Evolutionary conservation across 2,797 vertebrate genomes (phyloP), one percentile per base, ranked within the genome.

Genomic region (Megalops cyprinoides): DNA sequence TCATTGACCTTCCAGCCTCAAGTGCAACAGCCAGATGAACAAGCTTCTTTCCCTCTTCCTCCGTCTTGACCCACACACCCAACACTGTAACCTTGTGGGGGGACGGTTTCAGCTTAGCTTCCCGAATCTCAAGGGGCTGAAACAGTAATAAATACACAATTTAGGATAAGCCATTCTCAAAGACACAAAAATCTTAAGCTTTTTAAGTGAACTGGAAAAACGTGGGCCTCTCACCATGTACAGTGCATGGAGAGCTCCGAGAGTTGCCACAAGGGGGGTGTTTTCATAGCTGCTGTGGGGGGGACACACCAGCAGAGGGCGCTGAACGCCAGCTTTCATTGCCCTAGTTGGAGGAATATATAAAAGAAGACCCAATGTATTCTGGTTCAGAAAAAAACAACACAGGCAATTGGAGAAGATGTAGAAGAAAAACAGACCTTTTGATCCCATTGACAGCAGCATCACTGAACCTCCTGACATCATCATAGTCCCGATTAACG

Each of bases 401-500:
- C 6, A 74, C 18, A 44, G 28, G 1, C 1, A 44, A 83, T 78
- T 67, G n/a, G 14, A 51, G 42, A 37, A 31, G 74, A 25, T 3
- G 42, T 10, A n/a, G 0, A 76, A 23, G n/a, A n/a, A 67, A 1
- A 58, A 75, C 90, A 34, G 8, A 95, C 95, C 95, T 90, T 58
- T 95, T 93, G 67, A 96, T 90, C 80, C 92, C 95, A 0, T 86
- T 91, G 77, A 69, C 75, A 0, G 94, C 95, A 3, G 94, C 95
- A 10, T 96, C 95, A 0, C 90, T 91, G 85, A 95, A 96, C 80
- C 94, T 90, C 46, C 95, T 83, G 81, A 94, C 67, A 1, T 96
- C 95, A 76, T 96, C 95, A 0, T 95, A 96, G 89, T 96, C 95
- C 0, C 95, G 92, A 87, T 95, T 94, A 1, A 96, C 88, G 0